phyloP scores from a whole-genome alignment of 2,888 invertebrate genomes.

The Xylota sylvarum region DNA sequence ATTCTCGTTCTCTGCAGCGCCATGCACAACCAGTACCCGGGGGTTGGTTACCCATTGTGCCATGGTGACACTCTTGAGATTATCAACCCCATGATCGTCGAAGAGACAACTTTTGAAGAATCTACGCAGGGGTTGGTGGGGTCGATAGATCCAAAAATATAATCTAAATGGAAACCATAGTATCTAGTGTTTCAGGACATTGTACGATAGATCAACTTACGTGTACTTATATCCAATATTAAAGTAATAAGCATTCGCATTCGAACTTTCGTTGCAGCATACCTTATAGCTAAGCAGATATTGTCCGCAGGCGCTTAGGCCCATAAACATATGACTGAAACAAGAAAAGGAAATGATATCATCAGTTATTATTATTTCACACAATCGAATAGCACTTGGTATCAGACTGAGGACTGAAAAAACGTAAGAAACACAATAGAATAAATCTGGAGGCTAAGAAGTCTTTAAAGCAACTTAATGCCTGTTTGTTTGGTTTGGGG shows the following conservation, averaged over 20 bases:
- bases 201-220: conserved; percentile 85
- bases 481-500: no score
- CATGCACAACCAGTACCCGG: conserved; percentile 87
- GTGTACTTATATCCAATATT: conserved; percentile 88
- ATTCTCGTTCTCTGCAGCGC: conserved; percentile 84
- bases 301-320: conserved; percentile 97
- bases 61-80: conserved; percentile 87
- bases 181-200: background rate
- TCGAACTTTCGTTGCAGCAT: conserved; percentile 86
- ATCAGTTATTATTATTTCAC: no score
- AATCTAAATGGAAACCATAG: conserved; percentile 78
- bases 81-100: conserved; percentile 87
- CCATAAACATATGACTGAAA: conserved; percentile 95
- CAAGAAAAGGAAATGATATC: conserved; percentile 59
- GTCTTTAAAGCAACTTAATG: no score
- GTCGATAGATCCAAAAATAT: conserved; percentile 85
- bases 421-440: no score
- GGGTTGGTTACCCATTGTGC: conserved; percentile 88
- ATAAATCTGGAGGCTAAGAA: no score
- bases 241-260: conserved; percentile 86
- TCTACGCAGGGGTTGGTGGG: conserved; percentile 82
- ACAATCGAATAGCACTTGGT: no score
- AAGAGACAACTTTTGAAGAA: conserved; percentile 87
- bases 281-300: conserved; percentile 94
- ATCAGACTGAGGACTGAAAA: no score